phyloP scores from a whole-genome alignment of 2,113 vertebrate genomes.

The Gymnarchus niloticus region DNA sequence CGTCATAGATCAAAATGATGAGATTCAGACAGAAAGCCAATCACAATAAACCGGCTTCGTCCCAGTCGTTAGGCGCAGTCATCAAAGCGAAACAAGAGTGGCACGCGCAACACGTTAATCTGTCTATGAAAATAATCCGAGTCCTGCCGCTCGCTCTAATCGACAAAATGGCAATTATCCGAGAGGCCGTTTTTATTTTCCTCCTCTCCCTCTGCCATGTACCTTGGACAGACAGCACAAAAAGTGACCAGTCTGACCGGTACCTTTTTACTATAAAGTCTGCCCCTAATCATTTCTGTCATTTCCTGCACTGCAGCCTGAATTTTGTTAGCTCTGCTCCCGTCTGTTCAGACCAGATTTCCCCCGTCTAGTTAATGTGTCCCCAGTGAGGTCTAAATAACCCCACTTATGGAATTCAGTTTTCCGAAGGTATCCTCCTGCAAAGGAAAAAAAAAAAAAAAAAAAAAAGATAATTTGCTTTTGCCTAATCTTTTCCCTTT shows the following conservation, averaged over 20 bases:
- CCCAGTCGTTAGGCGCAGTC: slow-evolving; percentile 21
- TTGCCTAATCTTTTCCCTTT: slow-evolving; percentile 11
- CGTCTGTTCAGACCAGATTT: slow-evolving; percentile 54
- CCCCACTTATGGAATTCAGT: slow-evolving; percentile 34
- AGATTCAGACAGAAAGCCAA: neutral
- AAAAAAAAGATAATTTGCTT: neutral
- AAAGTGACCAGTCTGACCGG: no score
- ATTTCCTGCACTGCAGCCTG: slow-evolving; percentile 21
- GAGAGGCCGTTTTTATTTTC: neutral
- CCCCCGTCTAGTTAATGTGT: slow-evolving; percentile 50
- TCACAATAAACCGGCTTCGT: neutral
- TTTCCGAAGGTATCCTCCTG: neutral
- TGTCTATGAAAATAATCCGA: slow-evolving; percentile 11
- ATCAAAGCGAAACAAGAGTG: slow-evolving; percentile 20
- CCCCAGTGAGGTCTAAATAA: slow-evolving; percentile 45
- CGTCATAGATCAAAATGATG: neutral
- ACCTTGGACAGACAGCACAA: neutral
- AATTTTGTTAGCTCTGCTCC: slow-evolving; percentile 33
- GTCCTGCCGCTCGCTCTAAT: neutral
- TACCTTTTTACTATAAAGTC: neutral
- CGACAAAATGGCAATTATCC: slow-evolving; percentile 2
- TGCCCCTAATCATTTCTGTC: slow-evolving; percentile 25
- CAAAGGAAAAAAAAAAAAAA: neutral
- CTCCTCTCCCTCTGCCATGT: neutral
- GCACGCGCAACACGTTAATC: neutral